Percentiles rank a stretch among this genome's conserved stretches.
phyloP scores from a whole-genome alignment of 2,888 invertebrate genomes.

The Temnothorax rugatulus region DNA sequence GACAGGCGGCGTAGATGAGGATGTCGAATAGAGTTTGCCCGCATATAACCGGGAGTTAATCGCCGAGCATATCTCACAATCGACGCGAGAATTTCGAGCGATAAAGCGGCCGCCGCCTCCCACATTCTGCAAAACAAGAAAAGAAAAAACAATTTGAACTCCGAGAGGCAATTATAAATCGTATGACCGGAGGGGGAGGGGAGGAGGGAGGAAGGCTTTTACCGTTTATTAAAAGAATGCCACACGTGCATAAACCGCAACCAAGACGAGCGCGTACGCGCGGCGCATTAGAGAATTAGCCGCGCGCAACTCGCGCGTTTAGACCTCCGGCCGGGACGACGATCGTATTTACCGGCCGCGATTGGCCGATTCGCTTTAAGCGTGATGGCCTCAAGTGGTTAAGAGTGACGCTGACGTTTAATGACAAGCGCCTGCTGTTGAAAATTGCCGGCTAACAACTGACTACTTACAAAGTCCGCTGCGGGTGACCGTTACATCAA shows the following conservation, averaged over 20 bases:
- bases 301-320: conserved; percentile 38
- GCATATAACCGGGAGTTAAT: conserved; percentile 1
- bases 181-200: neutral
- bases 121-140: neutral
- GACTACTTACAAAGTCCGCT: conserved; percentile 68
- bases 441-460: conserved; percentile 68
- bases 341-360: conserved; percentile 63
- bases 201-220: neutral
- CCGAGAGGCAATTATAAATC: neutral
- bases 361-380: conserved; percentile 72
- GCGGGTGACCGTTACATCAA: conserved; percentile 60
- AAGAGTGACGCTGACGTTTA: conserved; percentile 71
- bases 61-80: neutral
- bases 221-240: conserved; percentile 38
- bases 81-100: neutral
- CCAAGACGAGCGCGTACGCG: conserved; percentile 32
- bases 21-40: neutral
- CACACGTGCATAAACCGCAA: conserved; percentile 45
- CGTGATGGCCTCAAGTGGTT: conserved; percentile 71
- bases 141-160: neutral
- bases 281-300: conserved; percentile 52
- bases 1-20: conserved; percentile 7
- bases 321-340: conserved; percentile 57
- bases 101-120: neutral
- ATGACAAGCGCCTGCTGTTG: conserved; percentile 70